These are phyloP conservation scores for Trididemnum miniatum DNA, from an alignment of 23 tunicate genomes.

Conservation along the genomic window DNA sequence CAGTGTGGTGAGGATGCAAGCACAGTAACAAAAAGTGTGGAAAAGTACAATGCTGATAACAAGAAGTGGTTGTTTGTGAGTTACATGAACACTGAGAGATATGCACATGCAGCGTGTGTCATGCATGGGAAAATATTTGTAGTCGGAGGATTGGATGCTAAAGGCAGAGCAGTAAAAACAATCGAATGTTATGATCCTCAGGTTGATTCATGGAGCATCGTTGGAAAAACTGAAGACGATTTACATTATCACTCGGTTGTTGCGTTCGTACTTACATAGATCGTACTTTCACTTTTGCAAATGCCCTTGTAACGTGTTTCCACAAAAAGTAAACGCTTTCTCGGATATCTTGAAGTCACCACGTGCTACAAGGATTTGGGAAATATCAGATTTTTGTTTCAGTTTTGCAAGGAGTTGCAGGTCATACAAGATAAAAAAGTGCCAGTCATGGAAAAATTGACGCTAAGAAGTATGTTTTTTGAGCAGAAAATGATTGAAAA, in stretches of 20 bases:
- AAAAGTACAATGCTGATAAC: neutral
- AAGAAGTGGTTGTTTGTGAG: neutral
- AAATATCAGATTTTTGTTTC: no score
- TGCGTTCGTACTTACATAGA: no score
- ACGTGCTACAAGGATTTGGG: no score
- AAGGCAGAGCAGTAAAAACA: neutral
- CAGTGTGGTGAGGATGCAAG: neutral
- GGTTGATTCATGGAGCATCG: neutral
- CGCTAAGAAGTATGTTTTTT: no score
- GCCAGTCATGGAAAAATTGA: no score
- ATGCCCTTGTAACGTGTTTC: no score
- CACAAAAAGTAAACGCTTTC: no score
- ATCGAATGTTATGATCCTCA: neutral
- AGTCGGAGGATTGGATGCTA: neutral
- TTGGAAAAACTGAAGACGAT: neutral
- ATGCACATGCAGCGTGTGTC: neutral
- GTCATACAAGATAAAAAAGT: no score
- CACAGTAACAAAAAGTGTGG: neutral
- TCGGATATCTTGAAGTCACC: no score
- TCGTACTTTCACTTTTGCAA: no score
- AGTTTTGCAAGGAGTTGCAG: no score
- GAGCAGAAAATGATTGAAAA: no score
- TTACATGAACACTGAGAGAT: constrained; percentile 2
- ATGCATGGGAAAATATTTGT: neutral
- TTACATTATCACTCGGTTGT: neutral